Evolutionary conservation across 2,797 vertebrate genomes (phyloP).

Genomic region (Menidia menidia): DNA sequence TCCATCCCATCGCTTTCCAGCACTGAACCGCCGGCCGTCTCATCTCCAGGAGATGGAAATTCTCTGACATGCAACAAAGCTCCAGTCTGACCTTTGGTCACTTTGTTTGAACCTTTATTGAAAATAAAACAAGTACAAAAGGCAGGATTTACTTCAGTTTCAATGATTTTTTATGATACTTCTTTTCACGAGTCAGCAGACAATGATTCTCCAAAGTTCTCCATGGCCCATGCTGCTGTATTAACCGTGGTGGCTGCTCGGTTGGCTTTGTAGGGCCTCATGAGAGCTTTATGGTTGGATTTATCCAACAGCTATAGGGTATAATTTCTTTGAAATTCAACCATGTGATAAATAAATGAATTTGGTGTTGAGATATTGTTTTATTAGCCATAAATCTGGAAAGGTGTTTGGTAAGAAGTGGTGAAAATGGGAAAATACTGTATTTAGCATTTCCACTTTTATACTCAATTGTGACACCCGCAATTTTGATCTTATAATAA

Average conservation of each 20-base stretch:
- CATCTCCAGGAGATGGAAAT: constrained; percentile 22
- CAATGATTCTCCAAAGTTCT: background rate
- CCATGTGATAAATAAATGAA: background rate
- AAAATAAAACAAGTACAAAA: background rate
- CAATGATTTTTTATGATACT: background rate
- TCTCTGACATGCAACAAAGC: background rate
- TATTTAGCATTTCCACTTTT: background rate
- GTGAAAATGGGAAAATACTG: background rate
- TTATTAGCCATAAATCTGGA: background rate
- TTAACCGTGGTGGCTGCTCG: background rate
- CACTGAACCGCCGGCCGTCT: constrained; percentile 45
- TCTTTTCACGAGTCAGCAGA: background rate
- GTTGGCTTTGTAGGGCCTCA: background rate
- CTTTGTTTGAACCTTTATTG: background rate
- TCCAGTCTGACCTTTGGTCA: background rate
- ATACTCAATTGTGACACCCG: background rate
- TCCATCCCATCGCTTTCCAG: constrained; percentile 65
- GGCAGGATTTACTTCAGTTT: background rate
- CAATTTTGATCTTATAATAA: background rate
- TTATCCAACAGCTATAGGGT: background rate
- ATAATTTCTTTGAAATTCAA: background rate
- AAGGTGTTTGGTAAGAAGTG: background rate
- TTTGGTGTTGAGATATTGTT: background rate
- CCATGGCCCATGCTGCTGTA: background rate
- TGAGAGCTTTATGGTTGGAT: background rate